Evolutionary conservation across 2,888 invertebrate species (phyloP).

Genomic region (Phoenoteleia sp.): DNA sequence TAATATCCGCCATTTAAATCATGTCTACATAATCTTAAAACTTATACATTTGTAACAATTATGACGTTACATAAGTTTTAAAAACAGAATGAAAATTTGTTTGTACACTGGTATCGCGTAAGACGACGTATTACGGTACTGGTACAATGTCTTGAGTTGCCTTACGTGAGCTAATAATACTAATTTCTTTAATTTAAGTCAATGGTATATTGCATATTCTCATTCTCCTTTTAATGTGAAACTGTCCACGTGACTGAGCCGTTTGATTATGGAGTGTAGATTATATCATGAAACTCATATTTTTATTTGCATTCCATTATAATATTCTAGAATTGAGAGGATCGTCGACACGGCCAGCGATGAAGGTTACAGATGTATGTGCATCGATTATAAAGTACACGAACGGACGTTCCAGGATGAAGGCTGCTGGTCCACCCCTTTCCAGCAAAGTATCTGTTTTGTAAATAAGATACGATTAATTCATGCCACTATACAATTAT

Average conservation of each 20-base stretch:
- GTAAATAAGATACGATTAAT: neutral
- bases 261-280: constrained; percentile 41
- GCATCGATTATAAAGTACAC: constrained; percentile 95
- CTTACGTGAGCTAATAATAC: constrained; percentile 22
- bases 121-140: neutral
- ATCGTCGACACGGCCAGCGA: constrained; percentile 94
- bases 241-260: constrained; percentile 32
- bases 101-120: neutral
- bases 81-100: neutral
- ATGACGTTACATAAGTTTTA: neutral
- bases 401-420: constrained; percentile 94
- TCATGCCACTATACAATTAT: too few relatives aligned
- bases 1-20: too few relatives aligned
- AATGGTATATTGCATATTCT: constrained; percentile 28
- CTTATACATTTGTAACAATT: too few relatives aligned
- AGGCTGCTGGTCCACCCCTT: constrained; percentile 88
- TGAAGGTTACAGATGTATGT: constrained; percentile 92
- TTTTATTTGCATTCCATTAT: constrained; percentile 84
- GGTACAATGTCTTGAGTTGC: neutral
- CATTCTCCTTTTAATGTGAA: neutral
- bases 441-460: constrained; percentile 85
- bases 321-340: constrained; percentile 94
- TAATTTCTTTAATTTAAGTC: constrained; percentile 15
- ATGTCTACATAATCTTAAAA: too few relatives aligned
- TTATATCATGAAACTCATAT: neutral